phyloP scores from a whole-genome alignment of 2,888 invertebrate species.

The Cactoblastis cactorum region DNA sequence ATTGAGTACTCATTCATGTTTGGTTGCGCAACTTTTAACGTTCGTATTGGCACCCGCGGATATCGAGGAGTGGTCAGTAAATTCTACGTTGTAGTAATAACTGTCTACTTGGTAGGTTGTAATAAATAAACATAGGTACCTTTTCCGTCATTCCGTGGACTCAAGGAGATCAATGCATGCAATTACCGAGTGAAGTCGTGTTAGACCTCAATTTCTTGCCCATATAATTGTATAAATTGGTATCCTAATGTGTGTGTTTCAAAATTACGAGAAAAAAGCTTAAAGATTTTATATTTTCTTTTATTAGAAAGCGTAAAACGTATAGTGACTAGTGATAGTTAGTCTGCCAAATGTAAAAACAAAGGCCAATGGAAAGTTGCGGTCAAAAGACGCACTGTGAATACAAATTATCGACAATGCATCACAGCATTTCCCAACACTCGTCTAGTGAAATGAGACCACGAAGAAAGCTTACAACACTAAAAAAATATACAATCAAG shows the following conservation, averaged over 20 bases:
- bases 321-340: slow-evolving; percentile 30
- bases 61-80: slow-evolving; percentile 52
- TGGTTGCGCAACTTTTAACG: slow-evolving; percentile 40
- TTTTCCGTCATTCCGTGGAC: slow-evolving; percentile 64
- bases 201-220: slow-evolving; percentile 39
- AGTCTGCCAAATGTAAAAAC: slow-evolving; percentile 40
- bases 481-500: slow-evolving; percentile 12
- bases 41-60: slow-evolving; percentile 40
- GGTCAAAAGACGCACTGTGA: slow-evolving; percentile 43
- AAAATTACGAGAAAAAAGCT: slow-evolving; percentile 13
- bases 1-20: slow-evolving; percentile 47
- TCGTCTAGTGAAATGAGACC: slow-evolving; percentile 49
- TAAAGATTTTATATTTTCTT: not conserved
- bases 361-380: slow-evolving; percentile 72
- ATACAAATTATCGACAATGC: slow-evolving; percentile 73
- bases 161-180: slow-evolving; percentile 70
- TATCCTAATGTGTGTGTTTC: slow-evolving; percentile 20
- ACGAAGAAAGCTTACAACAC: slow-evolving; percentile 54
- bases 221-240: slow-evolving; percentile 50
- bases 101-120: slow-evolving; percentile 30
- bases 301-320: slow-evolving; percentile 35
- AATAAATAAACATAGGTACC: slow-evolving; percentile 48
- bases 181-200: slow-evolving; percentile 43
- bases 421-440: slow-evolving; percentile 65
- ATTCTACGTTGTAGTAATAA: slow-evolving; percentile 41